These are phyloP conservation scores for Drepanosiphum platanoidis DNA, from an alignment of 2,888 invertebrate species.

Conservation along the genomic window DNA sequence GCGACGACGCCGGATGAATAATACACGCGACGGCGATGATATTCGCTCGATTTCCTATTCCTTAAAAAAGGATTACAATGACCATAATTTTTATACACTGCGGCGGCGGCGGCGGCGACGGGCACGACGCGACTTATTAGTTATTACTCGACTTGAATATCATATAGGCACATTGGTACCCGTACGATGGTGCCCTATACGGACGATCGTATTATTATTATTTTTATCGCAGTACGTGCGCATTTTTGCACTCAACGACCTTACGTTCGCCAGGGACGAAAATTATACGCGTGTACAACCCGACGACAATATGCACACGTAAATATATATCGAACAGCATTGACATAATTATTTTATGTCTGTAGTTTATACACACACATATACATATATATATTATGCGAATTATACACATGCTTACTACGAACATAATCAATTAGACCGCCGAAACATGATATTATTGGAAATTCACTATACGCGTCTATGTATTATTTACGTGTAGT, in stretches of 20 bases:
- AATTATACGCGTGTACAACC: neutral
- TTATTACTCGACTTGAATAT: no score
- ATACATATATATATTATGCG: neutral
- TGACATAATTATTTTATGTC: constrained; percentile 21
- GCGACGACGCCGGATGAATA: constrained; percentile 21
- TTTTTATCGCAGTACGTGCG: neutral
- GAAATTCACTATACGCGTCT: neutral
- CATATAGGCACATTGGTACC: no score
- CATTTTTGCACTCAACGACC: constrained; percentile 41
- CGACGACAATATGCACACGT: neutral
- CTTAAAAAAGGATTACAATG: neutral
- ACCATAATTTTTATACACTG: neutral
- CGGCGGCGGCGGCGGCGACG: neutral
- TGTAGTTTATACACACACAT: neutral
- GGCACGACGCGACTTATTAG: no score
- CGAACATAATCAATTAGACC: constrained; percentile 50
- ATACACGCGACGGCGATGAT: neutral
- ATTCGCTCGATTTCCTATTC: neutral
- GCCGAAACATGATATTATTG: neutral
- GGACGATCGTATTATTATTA: neutral
- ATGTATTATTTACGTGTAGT: no score
- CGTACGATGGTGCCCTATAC: neutral
- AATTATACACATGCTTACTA: neutral
- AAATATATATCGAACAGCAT: constrained; percentile 2
- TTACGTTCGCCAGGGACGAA: constrained; percentile 40